Evolutionary conservation across 2,888 invertebrate genomes (phyloP).

Genomic region (Lymantria dispar): DNA sequence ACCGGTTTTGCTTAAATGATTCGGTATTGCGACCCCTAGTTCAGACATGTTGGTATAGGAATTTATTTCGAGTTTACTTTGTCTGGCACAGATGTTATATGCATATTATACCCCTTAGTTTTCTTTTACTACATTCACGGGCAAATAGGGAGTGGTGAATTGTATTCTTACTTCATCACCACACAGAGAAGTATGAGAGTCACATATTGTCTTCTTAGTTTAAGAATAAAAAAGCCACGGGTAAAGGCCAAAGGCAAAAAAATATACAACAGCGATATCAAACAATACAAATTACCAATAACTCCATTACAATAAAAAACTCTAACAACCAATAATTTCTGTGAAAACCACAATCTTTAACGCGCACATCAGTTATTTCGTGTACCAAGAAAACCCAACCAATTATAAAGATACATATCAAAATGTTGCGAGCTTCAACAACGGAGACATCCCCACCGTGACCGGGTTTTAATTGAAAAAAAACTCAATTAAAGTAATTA

Average conservation of each 20-base stretch:
- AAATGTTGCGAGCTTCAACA: conserved; percentile 24
- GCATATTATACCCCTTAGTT: too few species aligned
- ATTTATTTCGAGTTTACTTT: too few species aligned
- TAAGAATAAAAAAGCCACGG: too few species aligned
- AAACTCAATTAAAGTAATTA: conserved; percentile 56
- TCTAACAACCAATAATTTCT: conserved; percentile 8
- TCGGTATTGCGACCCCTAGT: too few species aligned
- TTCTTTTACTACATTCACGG: too few species aligned
- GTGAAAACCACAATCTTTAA: conserved; percentile 7
- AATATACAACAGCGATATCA: neutral
- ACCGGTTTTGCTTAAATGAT: too few species aligned
- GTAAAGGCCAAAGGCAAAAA: neutral
- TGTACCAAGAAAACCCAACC: conserved; percentile 38
- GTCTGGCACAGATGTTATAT: too few species aligned
- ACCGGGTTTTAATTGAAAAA: conserved; percentile 44
- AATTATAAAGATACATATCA: conserved; percentile 59
- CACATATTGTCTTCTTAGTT: too few species aligned
- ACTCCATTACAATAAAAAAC: conserved; percentile 11
- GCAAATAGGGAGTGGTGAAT: too few species aligned
- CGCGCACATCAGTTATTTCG: conserved; percentile 28
- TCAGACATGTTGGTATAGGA: too few species aligned
- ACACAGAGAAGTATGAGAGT: too few species aligned
- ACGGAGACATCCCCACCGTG: conserved; percentile 49
- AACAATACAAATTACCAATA: conserved; percentile 6
- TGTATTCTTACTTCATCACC: too few species aligned